Conservation (phyloP, 1,140 invertebrate genomes). For the Atta texana region DNA sequence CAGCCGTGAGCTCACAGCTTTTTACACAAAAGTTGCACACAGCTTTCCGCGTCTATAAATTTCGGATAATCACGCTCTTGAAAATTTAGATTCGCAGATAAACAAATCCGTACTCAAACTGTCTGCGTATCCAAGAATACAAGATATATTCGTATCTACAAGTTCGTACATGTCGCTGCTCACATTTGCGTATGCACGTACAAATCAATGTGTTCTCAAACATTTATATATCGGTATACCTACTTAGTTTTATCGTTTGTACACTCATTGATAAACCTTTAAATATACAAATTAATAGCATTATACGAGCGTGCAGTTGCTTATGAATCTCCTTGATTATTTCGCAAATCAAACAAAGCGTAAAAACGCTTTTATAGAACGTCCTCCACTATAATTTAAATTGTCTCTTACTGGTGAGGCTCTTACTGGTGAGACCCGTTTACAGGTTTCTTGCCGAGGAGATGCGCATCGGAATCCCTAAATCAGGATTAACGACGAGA, state of each 20-base stretch:
- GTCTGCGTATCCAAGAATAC: background rate
- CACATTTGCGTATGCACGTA: background rate
- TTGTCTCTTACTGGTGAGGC: background rate
- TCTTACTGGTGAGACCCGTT: background rate
- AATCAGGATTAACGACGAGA: slow-evolving; percentile 81
- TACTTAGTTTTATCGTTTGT: background rate
- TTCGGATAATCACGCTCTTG: background rate
- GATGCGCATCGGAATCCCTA: slow-evolving; percentile 73
- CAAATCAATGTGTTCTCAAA: background rate
- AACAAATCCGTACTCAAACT: slow-evolving; percentile 9
- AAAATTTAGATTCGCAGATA: slow-evolving; percentile 24
- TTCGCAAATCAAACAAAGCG: slow-evolving; percentile 37
- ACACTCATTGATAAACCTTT: background rate
- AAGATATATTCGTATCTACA: background rate
- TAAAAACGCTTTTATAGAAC: background rate
- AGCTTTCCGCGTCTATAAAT: slow-evolving; percentile 24
- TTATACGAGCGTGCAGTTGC: background rate
- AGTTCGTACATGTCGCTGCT: background rate
- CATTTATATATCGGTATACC: background rate
- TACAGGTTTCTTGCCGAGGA: slow-evolving; percentile 8
- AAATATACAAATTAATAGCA: slow-evolving; percentile 1
- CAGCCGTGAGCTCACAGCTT: too few species aligned
- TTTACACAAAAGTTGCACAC: background rate
- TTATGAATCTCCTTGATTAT: slow-evolving; percentile 41
- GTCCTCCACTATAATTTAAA: slow-evolving; percentile 16